Evolutionary conservation across 2,797 vertebrate species (phyloP), one percentile per base, ranked within the genome.

Genomic region (Australoheros facetus): DNA sequence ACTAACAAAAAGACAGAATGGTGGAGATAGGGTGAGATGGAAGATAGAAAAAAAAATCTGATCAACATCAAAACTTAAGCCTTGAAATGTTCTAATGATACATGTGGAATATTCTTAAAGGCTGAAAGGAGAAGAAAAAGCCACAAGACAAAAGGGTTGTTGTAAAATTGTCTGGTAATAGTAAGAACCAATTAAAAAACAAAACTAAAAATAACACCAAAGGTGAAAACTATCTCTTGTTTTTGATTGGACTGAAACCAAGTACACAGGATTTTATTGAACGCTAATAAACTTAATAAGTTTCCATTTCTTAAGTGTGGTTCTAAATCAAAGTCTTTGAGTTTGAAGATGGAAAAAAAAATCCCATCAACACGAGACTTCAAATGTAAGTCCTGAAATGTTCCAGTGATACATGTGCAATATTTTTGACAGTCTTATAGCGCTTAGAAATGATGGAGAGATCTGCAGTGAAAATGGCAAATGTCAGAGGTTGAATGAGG

Each of bases 401-500:
- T 69, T n/a, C 62, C 26, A 69, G 10, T 45, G 17, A 66, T 2
- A 26, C 16, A 28, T 48, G 16, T 16, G 62, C 26, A 69, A 28
- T 69, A 66, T 69, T 51, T 28, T 51, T 69, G 26, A 69, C 73
- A 83, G 28, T 30, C 56, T 77, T 75, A 70, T 55, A 79, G 57
- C 21, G 48, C 3, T 23, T 30, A 17, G 32, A 71, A 42, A 76
- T 66, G 17, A 69, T 69, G 62, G 45, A 2, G 19, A 85, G 58
- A 80, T 85, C 32, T 85, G 21, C 73, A 76, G 10, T 42, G 69
- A 77, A 82, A 92, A 89, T 75, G 81, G 51, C 39, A 53, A 84
- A 84, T 87, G 85, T 81, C 84, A 88, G 71, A 79, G 83, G 83
- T 73, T 76, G 56, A 88, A 85, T 81, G 75, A 84, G 78, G 86